phyloP scores from a whole-genome alignment of 1,140 invertebrate genomes.

The Eriocheir sinensis region DNA sequence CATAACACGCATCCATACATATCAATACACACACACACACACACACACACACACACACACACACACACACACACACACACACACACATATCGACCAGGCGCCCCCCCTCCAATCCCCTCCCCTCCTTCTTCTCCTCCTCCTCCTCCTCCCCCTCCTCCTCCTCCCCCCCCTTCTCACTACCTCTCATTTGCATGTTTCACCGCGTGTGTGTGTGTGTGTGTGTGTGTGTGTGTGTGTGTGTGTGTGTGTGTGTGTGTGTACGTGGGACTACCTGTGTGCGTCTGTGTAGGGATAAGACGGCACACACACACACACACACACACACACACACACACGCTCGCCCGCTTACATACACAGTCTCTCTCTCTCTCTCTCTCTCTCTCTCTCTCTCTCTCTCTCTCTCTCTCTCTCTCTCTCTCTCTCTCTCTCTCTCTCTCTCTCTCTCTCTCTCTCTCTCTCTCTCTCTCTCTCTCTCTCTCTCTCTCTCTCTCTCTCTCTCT shows the following conservation, averaged over 20 bases:
- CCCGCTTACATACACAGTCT: not conserved
- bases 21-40: slow-evolving; percentile 39
- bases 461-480: too few species aligned
- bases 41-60: slow-evolving; percentile 49
- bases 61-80: slow-evolving; percentile 37
- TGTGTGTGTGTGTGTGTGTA: slow-evolving; percentile 13
- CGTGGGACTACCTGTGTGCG: not conserved
- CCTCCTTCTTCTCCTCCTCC: not conserved
- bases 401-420: too few species aligned
- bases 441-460: too few species aligned
- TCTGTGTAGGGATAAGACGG: not conserved
- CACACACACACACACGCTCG: not conserved
- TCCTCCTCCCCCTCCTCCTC: not conserved
- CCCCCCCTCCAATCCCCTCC: not conserved
- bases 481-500: too few species aligned
- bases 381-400: slow-evolving; percentile 22
- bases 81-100: not conserved
- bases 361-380: not conserved
- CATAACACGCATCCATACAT: slow-evolving; percentile 3
- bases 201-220: slow-evolving; percentile 18
- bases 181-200: slow-evolving; percentile 12
- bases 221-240: slow-evolving; percentile 20
- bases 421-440: too few species aligned
- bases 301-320: not conserved
- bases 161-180: not conserved